A percentile compares a stretch with the other conserved stretches of the same genome.
phyloP scores from a whole-genome alignment of 2,113 vertebrate species.

The Colaptes auratus region DNA sequence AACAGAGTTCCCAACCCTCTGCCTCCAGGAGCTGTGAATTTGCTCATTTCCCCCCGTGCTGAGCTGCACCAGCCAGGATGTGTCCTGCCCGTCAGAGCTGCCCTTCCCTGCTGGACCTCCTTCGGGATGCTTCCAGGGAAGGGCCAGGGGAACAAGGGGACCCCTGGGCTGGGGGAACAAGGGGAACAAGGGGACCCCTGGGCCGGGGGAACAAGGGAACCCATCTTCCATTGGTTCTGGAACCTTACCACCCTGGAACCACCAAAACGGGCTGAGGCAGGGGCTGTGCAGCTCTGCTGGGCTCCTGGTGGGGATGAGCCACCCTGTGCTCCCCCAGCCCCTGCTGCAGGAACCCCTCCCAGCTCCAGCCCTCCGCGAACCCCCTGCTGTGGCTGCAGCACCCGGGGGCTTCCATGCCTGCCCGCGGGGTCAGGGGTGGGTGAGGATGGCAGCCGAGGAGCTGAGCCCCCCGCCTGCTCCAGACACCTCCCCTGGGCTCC shows the following conservation, averaged over 20 bases:
- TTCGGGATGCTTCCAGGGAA: background rate
- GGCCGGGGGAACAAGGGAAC: too few relatives aligned
- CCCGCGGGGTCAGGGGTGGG: background rate
- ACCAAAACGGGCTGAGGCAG: background rate
- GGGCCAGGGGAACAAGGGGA: rapidly evolving
- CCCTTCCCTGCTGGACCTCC: too few relatives aligned
- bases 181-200: too few relatives aligned
- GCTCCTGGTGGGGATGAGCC: background rate
- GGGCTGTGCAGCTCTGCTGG: rapidly evolving
- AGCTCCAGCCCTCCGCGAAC: background rate
- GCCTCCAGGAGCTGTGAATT: background rate
- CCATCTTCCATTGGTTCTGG: background rate
- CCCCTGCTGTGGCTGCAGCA: background rate
- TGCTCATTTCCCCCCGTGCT: background rate
- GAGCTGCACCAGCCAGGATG: background rate
- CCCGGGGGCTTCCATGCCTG: rapidly evolving
- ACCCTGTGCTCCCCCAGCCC: background rate
- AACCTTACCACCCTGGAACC: background rate
- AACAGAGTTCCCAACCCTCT: rapidly evolving
- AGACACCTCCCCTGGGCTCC: too few relatives aligned
- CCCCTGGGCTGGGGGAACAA: too few relatives aligned
- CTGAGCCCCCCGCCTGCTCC: background rate
- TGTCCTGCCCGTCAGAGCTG: background rate
- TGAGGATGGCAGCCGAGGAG: background rate
- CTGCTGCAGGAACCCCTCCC: background rate